Evolutionary conservation across 37 sponge, comb jelly and placozoan genomes (phyloP), one percentile per base, ranked within the genome.

Genomic region (Bolinopsis microptera): DNA sequence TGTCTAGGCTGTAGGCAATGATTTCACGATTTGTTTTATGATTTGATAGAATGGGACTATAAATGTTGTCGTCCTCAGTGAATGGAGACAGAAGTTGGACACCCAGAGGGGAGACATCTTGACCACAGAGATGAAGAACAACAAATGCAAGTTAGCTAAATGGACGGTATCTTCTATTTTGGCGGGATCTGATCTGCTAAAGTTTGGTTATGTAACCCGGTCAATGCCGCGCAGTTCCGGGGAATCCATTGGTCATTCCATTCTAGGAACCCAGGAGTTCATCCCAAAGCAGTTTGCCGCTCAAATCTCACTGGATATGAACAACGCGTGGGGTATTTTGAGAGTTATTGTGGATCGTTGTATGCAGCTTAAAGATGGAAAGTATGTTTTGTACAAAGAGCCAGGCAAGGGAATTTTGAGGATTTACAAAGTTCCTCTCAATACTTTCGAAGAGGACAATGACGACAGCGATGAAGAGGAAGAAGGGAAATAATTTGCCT

Each of bases 41-140:
- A n/a, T n/a, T n/a, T n/a, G n/a, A n/a, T n/a, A n/a, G n/a, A n/a
- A n/a, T n/a, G n/a, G n/a, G n/a, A n/a, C n/a, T n/a, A n/a, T n/a
- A n/a, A n/a, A n/a, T n/a, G n/a, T n/a, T n/a, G n/a, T n/a, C n/a
- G n/a, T 5, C 82, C 82, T 41, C 76, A 92, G 94, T 31, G 99
- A 99, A 31, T 99, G 99, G 99, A 69, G 99, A 18, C 95, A 95
- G 86, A 99, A 99, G 77, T 93, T 99, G 36, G 97, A 99, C 75
- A 94, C 94, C 0, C 99, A 99, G 93, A 90, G 95, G 16, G 99
- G 99, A 31, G 99, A 98, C 82, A 96, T 99, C 32, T 93, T 99
- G 21, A 98, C 99, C 32, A 97, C 99, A 24, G 99, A 99, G 93
- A 95, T 99, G 41, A 99, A 97, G 96, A 99, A 99, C 93, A 99